phyloP scores from a whole-genome alignment of 2,888 invertebrate species.

The Listrodromus nycthemerus region DNA sequence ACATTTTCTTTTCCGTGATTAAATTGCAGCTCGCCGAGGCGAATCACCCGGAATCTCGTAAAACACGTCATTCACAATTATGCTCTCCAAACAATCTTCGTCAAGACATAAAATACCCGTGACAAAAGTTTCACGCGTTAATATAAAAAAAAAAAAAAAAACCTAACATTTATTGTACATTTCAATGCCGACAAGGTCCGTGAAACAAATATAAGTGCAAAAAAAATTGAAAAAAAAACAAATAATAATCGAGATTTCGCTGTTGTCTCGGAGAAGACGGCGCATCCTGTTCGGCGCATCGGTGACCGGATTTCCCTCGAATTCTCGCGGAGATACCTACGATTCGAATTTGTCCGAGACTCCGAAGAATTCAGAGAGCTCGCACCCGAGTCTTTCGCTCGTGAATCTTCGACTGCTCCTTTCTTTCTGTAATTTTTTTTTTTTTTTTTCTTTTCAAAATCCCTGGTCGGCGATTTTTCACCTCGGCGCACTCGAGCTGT shows the following conservation, averaged over 20 bases:
- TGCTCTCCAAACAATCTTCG: no score
- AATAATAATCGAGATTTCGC: background rate
- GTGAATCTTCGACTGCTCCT: background rate
- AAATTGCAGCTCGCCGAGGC: no score
- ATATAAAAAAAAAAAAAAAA: no score
- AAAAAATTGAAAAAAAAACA: constrained; percentile 1
- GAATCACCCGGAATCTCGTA: no score
- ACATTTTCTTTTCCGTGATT: no score
- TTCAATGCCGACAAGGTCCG: no score
- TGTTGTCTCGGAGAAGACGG: constrained; percentile 5
- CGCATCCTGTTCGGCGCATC: background rate
- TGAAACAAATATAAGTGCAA: no score
- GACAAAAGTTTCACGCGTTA: no score
- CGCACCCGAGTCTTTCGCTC: background rate
- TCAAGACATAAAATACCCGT: no score
- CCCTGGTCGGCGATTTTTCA: constrained; percentile 7
- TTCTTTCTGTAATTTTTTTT: background rate
- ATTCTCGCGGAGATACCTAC: constrained; percentile 21
- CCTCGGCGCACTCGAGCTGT: constrained; percentile 8
- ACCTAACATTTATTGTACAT: no score
- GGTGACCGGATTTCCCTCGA: constrained; percentile 21
- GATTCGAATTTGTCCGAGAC: constrained; percentile 4
- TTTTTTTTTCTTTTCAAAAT: background rate
- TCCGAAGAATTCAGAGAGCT: constrained; percentile 21
- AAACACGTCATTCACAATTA: no score